Conservation (phyloP, 2,888 invertebrate species). For the Chrysotoxum bicinctum region DNA sequence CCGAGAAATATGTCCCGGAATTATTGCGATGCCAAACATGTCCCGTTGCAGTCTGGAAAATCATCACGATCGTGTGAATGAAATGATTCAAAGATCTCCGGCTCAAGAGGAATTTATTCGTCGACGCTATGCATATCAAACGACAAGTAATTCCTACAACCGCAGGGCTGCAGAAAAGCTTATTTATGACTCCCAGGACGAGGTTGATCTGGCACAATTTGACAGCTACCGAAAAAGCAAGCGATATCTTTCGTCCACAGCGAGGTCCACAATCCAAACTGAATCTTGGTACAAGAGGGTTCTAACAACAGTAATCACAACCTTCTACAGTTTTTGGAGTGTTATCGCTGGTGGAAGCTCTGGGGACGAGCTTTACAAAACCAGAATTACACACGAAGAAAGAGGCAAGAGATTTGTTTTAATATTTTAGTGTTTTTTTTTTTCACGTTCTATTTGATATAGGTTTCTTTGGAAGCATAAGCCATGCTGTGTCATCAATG, state of each 20-base stretch:
- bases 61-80: conserved; percentile 83
- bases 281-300: conserved; percentile 77
- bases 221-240: conserved; percentile 73
- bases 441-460: conserved; percentile 13
- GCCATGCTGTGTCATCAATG: conserved; percentile 74
- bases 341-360: conserved; percentile 67
- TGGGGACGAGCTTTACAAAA: conserved; percentile 74
- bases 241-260: conserved; percentile 40
- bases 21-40: conserved; percentile 94
- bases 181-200: conserved; percentile 80
- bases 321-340: conserved; percentile 76
- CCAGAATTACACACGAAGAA: conserved; percentile 74
- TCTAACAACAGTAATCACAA: conserved; percentile 76
- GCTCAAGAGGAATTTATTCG: conserved; percentile 79
- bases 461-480: conserved; percentile 76
- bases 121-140: conserved; percentile 76
- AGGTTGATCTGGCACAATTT: conserved; percentile 77
- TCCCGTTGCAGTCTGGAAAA: conserved; percentile 87
- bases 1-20: conserved; percentile 89
- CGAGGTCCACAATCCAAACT: conserved; percentile 33
- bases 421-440: background rate
- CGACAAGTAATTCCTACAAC: conserved; percentile 37
- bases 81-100: conserved; percentile 79
- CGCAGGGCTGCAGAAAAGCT: conserved; percentile 74
- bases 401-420: conserved; percentile 69